A percentile compares a stretch with the other conserved stretches of the same genome.
These are phyloP conservation scores for Andrena cerasifolii DNA, from an alignment of 1,140 invertebrate species.

Conservation along the genomic window DNA sequence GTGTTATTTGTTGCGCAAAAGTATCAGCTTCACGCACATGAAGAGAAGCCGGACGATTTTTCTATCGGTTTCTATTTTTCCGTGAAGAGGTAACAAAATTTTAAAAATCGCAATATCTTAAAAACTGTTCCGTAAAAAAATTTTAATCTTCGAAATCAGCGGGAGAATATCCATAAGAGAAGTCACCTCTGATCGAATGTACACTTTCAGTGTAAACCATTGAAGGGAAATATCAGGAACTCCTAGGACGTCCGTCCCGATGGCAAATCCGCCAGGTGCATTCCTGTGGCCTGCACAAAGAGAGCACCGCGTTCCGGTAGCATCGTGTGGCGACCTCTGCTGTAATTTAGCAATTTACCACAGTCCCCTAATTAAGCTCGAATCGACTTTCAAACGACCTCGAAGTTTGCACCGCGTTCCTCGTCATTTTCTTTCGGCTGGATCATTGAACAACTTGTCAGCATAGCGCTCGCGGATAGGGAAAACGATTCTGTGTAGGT, in stretches of 20 bases:
- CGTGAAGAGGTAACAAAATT: too few species aligned
- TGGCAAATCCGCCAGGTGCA: conserved; percentile 2
- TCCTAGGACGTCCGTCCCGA: not conserved
- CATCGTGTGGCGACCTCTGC: not conserved
- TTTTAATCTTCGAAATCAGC: too few species aligned
- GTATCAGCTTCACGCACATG: too few species aligned
- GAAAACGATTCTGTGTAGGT: not conserved
- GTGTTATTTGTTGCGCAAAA: too few species aligned
- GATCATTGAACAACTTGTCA: conserved; percentile 5
- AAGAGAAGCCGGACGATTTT: too few species aligned
- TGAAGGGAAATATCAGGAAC: conserved; percentile 32
- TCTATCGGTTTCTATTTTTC: too few species aligned
- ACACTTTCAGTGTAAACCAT: too few species aligned
- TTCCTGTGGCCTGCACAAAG: not conserved
- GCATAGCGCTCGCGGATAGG: not conserved
- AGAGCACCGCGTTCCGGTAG: not conserved
- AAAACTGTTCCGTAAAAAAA: too few species aligned
- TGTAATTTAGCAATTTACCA: not conserved
- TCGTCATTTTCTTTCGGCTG: not conserved
- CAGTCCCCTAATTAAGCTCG: not conserved
- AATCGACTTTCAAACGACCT: not conserved
- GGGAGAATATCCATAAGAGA: too few species aligned
- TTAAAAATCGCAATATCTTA: too few species aligned
- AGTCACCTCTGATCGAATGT: too few species aligned
- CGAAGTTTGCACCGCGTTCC: not conserved